These are phyloP conservation scores for Phylloscopus collybita DNA, from an alignment of 2,797 vertebrate species.

Conservation along the genomic window DNA sequence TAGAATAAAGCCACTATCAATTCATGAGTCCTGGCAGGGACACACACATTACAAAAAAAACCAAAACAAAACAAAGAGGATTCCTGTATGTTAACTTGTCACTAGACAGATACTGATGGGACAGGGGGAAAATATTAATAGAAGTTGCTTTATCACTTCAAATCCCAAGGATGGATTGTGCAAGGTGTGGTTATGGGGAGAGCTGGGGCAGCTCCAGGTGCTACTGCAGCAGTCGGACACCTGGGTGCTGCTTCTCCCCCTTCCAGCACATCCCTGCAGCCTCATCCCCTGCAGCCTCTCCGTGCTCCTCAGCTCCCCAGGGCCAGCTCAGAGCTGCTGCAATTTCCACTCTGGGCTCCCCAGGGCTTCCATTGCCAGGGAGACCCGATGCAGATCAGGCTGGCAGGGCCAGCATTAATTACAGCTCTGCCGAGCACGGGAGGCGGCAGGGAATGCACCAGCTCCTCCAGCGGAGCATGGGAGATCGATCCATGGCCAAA, in stretches of 20 bases:
- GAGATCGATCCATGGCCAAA: background rate
- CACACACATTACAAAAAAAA: background rate
- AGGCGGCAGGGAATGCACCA: background rate
- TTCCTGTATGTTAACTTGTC: background rate
- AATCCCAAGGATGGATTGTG: background rate
- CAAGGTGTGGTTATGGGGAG: fast-evolving
- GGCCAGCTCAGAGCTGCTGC: background rate
- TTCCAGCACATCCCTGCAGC: background rate
- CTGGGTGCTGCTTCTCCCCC: background rate
- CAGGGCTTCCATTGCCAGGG: background rate
- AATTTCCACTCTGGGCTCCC: background rate
- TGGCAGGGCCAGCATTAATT: conserved; percentile 21
- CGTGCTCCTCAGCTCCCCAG: background rate
- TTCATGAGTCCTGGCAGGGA: background rate
- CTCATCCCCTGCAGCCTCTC: background rate
- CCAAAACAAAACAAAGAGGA: background rate
- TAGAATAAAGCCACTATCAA: background rate
- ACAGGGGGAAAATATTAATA: fast-evolving
- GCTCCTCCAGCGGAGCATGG: background rate
- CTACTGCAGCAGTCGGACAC: background rate
- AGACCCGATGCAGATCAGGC: background rate
- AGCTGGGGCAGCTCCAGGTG: background rate
- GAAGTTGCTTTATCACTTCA: background rate
- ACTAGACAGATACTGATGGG: background rate
- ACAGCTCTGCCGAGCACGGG: background rate